Evolutionary conservation across 1,140 invertebrate species (phyloP).

Genomic region (Teleopsis dalmanni): DNA sequence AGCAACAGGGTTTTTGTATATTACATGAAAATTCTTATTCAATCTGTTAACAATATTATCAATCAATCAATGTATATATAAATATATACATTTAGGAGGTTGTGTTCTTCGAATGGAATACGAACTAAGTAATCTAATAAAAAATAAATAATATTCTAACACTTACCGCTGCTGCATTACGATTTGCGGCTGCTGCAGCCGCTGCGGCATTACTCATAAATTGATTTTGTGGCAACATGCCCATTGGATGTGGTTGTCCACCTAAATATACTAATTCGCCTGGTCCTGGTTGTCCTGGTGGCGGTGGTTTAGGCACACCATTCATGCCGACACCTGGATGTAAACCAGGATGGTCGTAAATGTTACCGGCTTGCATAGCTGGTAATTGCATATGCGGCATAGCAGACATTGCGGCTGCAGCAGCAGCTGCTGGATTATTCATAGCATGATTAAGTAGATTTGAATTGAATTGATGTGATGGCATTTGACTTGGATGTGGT

Average conservation of each 20-base stretch:
- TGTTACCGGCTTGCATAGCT: constrained; percentile 23
- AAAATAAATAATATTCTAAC: not conserved
- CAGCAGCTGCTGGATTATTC: constrained; percentile 28
- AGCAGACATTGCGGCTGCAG: constrained; percentile 21
- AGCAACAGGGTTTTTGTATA: too few relatives aligned
- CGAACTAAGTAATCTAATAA: too few relatives aligned
- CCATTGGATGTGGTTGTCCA: constrained; percentile 31
- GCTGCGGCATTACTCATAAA: constrained; percentile 39
- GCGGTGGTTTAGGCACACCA: constrained; percentile 31
- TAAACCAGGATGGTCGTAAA: constrained; percentile 38
- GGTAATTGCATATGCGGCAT: constrained; percentile 25
- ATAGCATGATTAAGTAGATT: constrained; percentile 38
- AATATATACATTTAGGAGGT: too few relatives aligned
- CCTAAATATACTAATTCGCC: constrained; percentile 39
- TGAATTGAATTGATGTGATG: constrained; percentile 30
- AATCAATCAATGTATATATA: too few relatives aligned
- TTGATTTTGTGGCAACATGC: constrained; percentile 39
- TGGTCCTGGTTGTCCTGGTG: constrained; percentile 22
- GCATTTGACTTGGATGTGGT: constrained; percentile 24
- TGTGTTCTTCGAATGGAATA: too few relatives aligned
- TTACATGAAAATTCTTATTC: too few relatives aligned
- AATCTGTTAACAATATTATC: too few relatives aligned
- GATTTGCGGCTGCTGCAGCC: constrained; percentile 31
- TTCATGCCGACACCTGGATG: constrained; percentile 37
- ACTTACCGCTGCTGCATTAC: constrained; percentile 42